Conservation (phyloP, 2,888 invertebrate species). For the Acleris emargana region DNA sequence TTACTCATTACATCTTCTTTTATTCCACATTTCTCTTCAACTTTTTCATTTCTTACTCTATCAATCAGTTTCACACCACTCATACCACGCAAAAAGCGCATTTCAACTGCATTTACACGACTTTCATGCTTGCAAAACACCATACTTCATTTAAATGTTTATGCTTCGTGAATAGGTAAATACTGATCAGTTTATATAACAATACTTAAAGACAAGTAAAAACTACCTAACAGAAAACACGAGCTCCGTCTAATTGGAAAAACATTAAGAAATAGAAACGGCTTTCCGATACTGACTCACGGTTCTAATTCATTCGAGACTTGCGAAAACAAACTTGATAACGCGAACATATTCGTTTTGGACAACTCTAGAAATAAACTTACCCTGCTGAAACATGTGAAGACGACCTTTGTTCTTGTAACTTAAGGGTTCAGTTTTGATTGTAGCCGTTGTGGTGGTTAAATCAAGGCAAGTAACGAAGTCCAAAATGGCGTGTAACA, state of each 20-base stretch:
- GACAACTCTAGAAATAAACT: slow-evolving; percentile 36
- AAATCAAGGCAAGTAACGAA: slow-evolving; percentile 23
- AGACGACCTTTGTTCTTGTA: slow-evolving; percentile 1
- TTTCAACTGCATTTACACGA: too few species aligned
- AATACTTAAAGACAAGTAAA: not conserved
- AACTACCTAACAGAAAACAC: not conserved
- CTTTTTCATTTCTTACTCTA: too few species aligned
- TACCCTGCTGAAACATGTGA: slow-evolving; percentile 22
- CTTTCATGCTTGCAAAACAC: too few species aligned
- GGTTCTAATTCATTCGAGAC: slow-evolving; percentile 43
- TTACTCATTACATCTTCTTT: too few species aligned
- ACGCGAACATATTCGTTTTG: slow-evolving; percentile 45
- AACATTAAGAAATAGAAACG: slow-evolving; percentile 45
- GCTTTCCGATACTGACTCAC: slow-evolving; percentile 64
- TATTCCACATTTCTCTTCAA: too few species aligned
- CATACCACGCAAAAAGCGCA: too few species aligned
- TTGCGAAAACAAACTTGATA: slow-evolving; percentile 71
- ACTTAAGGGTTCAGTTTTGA: slow-evolving; percentile 32
- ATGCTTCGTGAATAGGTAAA: too few species aligned
- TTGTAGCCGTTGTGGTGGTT: slow-evolving; percentile 33
- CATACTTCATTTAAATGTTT: too few species aligned
- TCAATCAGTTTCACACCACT: too few species aligned
- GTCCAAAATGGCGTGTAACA: slow-evolving; percentile 66
- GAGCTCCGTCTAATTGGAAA: not conserved
- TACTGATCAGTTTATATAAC: not conserved